These are phyloP conservation scores for Metalampra italica DNA, from an alignment of 2,888 invertebrate species.

Conservation along the genomic window DNA sequence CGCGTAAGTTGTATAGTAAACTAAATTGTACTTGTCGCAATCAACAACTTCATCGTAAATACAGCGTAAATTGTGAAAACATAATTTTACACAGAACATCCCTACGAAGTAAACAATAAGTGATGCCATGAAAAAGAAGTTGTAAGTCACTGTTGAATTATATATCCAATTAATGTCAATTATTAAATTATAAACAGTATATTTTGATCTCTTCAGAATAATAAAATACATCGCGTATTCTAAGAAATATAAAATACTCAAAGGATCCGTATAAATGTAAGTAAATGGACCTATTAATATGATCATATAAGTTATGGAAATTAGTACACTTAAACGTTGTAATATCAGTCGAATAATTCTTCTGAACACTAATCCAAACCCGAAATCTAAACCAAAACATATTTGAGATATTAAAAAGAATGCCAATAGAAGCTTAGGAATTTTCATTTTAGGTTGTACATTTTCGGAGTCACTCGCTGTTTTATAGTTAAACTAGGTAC, in stretches of 20 bases:
- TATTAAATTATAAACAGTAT: conserved; percentile 6
- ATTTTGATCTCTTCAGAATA: conserved; percentile 2
- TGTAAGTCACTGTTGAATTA: background rate
- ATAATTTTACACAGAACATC: background rate
- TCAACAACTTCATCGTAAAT: background rate
- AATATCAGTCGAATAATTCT: background rate
- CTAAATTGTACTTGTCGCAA: background rate
- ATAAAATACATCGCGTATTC: conserved; percentile 2
- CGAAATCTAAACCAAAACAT: background rate
- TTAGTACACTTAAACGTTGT: no score
- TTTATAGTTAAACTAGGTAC: no score
- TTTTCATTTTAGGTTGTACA: background rate
- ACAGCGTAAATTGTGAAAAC: background rate
- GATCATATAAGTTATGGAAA: background rate
- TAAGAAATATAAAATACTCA: background rate
- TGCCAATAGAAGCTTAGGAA: background rate
- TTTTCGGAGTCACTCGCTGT: background rate
- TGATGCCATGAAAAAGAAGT: background rate
- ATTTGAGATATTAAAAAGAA: conserved; percentile 1
- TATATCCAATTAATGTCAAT: background rate
- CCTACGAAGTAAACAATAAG: background rate
- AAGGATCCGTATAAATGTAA: background rate
- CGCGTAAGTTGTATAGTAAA: background rate
- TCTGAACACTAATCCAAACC: background rate
- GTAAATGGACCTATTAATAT: conserved; percentile 1